Evolutionary conservation across 2,888 invertebrate genomes (phyloP).

Genomic region (Drosophila eohydei): DNA sequence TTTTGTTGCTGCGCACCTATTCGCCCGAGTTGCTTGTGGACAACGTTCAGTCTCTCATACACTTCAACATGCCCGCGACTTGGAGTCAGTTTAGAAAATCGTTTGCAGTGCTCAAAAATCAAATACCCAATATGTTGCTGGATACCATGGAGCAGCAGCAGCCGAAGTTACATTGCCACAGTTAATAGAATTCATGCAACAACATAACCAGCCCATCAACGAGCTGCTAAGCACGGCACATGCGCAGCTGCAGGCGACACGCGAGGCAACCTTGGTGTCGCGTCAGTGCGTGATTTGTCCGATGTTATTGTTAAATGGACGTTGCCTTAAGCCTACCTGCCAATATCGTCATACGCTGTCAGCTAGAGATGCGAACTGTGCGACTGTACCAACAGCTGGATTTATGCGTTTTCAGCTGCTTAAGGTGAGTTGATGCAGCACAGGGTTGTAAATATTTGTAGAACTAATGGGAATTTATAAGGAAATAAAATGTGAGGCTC

Average conservation of each 20-base stretch:
- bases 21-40: conserved; percentile 6
- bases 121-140: not conserved
- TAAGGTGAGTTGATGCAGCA: not conserved
- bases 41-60: not conserved
- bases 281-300: conserved; percentile 13
- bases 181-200: conserved; percentile 5
- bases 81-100: conserved; percentile 8
- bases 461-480: too few species aligned
- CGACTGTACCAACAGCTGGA: conserved; percentile 14
- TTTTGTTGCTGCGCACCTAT: conserved; percentile 2
- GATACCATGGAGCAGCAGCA: too few species aligned
- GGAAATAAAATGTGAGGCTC: too few species aligned
- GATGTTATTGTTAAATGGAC: conserved; percentile 2
- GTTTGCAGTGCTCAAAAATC: not conserved
- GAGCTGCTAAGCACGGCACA: not conserved
- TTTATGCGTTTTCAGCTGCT: conserved; percentile 14
- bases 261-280: not conserved
- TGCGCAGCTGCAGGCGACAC: conserved; percentile 9
- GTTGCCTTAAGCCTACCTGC: conserved; percentile 11
- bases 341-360: conserved; percentile 9
- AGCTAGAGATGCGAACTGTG: not conserved
- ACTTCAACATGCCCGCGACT: conserved; percentile 13
- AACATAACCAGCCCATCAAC: not conserved
- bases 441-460: not conserved
- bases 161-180: conserved; percentile 6